Percentiles rank a stretch among this genome's conserved stretches.
phyloP scores from a whole-genome alignment of 2,888 invertebrate species.

The Drosophila aldrichi region DNA sequence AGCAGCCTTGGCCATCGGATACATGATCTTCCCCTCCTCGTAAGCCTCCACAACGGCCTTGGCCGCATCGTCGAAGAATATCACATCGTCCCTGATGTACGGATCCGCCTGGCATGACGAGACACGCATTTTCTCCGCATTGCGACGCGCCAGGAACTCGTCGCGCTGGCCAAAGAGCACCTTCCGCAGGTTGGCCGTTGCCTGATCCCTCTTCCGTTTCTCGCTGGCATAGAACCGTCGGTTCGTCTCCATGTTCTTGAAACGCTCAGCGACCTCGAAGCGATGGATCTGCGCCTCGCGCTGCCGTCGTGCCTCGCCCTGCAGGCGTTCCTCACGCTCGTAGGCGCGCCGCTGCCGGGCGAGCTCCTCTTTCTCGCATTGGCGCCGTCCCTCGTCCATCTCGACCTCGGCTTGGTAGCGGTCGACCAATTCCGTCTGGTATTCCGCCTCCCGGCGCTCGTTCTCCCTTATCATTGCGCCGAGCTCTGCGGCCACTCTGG shows the following conservation, averaged over 20 bases:
- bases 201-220: constrained; percentile 19
- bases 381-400: constrained; percentile 55
- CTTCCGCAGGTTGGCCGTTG: constrained; percentile 18
- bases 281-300: constrained; percentile 37
- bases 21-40: constrained; percentile 76
- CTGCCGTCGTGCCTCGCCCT: constrained; percentile 17
- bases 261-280: constrained; percentile 49
- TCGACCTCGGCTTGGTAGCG: constrained; percentile 36
- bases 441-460: constrained; percentile 16
- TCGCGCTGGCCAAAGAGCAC: constrained; percentile 43
- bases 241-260: constrained; percentile 57
- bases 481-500: constrained; percentile 14
- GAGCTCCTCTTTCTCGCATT: constrained; percentile 35
- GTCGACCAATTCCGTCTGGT: not conserved
- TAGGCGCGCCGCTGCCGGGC: constrained; percentile 54
- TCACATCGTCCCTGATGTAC: constrained; percentile 75
- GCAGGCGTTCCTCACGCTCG: constrained; percentile 39
- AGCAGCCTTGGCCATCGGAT: constrained; percentile 79
- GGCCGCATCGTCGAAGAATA: constrained; percentile 81
- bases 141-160: constrained; percentile 33
- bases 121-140: constrained; percentile 35
- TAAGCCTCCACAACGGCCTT: constrained; percentile 76
- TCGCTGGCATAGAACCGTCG: constrained; percentile 16
- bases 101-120: constrained; percentile 44
- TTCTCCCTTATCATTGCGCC: constrained; percentile 13